Evolutionary conservation across 92 coral and sea anemone genomes (phyloP).

Genomic region (Palythoa grandiflora): DNA sequence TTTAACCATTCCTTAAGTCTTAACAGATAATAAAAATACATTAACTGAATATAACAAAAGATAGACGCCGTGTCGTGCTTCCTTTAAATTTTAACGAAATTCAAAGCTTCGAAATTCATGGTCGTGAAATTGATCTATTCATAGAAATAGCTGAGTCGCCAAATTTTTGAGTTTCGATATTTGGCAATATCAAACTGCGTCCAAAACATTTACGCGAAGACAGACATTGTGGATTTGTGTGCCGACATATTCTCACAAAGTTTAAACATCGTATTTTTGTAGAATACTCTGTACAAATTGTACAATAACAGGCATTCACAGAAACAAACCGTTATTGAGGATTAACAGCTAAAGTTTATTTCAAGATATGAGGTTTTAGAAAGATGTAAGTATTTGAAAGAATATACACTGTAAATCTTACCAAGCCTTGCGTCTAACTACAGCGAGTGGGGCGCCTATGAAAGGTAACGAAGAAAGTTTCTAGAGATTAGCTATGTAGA

Average conservation of each 20-base stretch:
- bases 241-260: neutral
- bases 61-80: neutral
- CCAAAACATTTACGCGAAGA: constrained; percentile 1
- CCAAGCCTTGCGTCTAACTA: too few species aligned
- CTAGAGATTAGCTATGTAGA: neutral
- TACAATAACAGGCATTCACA: neutral
- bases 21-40: neutral
- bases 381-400: neutral
- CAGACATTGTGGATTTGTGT: neutral
- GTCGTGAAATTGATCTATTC: neutral
- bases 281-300: constrained; percentile 19
- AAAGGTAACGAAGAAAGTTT: neutral
- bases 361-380: neutral
- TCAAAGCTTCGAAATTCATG: neutral
- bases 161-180: neutral
- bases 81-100: neutral
- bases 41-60: neutral
- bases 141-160: constrained; percentile 43
- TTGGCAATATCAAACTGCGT: neutral
- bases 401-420: neutral
- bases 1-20: neutral
- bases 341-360: neutral
- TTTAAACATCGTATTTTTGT: neutral
- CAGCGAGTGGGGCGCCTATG: neutral
- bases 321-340: neutral